phyloP scores from a whole-genome alignment of 2,797 vertebrate genomes.

The Ctenopoma multispine region DNA sequence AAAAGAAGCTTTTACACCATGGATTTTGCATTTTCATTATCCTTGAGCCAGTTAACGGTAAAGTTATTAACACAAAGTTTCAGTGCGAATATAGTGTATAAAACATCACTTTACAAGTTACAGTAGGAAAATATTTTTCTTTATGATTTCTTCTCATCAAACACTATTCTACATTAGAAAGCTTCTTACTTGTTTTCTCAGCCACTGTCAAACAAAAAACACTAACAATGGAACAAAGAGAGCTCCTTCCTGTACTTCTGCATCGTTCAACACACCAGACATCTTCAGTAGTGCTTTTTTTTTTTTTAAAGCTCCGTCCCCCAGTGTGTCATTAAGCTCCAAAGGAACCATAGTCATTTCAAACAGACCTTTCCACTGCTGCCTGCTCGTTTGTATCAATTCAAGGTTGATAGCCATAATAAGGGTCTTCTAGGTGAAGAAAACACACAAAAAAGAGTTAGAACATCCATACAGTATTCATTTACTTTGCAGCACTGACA shows the following conservation, averaged over 20 bases:
- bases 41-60: conserved; percentile 80
- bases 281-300: conserved; percentile 17
- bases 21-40: conserved; percentile 65
- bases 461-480: no score
- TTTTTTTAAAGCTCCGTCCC: neutral
- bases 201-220: conserved; percentile 6
- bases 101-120: conserved; percentile 33
- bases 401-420: conserved; percentile 83
- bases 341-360: conserved; percentile 42
- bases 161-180: conserved; percentile 31
- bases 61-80: conserved; percentile 67
- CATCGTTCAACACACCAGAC: conserved; percentile 23
- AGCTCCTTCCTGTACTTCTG: no score
- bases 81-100: conserved; percentile 76
- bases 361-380: conserved; percentile 16
- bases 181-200: conserved; percentile 19
- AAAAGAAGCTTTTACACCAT: conserved; percentile 63
- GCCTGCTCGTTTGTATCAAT: conserved; percentile 19
- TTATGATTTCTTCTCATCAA: conserved; percentile 26
- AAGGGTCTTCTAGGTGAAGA: conserved; percentile 74
- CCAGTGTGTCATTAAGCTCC: conserved; percentile 30
- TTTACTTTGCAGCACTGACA: no score
- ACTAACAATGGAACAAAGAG: conserved; percentile 13
- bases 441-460: conserved; percentile 28
- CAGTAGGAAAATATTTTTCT: conserved; percentile 30